Base-by-base conservation (phyloP, 2,888 invertebrate genomes). In the Eupithecia dodoneata region DNA sequence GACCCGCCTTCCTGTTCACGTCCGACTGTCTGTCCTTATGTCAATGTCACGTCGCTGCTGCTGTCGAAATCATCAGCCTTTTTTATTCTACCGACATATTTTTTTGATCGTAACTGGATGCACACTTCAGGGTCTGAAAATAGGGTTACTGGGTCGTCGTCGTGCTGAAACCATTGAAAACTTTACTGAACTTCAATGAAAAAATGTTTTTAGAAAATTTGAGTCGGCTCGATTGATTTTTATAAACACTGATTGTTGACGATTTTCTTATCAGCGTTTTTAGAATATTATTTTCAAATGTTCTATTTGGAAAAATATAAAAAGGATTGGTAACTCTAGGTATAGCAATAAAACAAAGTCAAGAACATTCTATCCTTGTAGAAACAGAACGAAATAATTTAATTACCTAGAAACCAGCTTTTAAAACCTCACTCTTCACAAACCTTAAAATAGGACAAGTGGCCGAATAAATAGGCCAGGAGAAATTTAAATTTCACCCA, bases 401-500 rank as follows among this genome's bases (percentile, higher is more conserved):
- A 4, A 52, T 52, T 15, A 15, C 10, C 45, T 9, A 44, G 45
- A 10, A 70, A 44, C 59, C 41, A 18, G n/a, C 15, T 42, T 41
- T 42, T 0, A n/a, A 70, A n/a, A 12, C 6, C 10, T 52, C 47
- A 73, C 30, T 71, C 63, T 59, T 44, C 47, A 75, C 49, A 55
- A 42, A 30, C 30, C 45, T 18, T 63, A 45, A 73, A 76, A 73
- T 42, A 18, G 63, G 30, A 59, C 65, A 47, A 73, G 55, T 65
- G 18, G 13, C 70, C 47, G 30, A 70, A 63, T 30, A 63, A 70
- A 70, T 70, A 70, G 47, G 70, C 70, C 47, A 72, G 71, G 44
- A 75, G 44, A 47, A 76, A 72, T 63, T 78, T 59, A 75, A 78
- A 75, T 75, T 75, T 52, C 72, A 66, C 45, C 55, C 41, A 59